Evolutionary conservation across 2,888 invertebrate species (phyloP).

Genomic region (Parascotia fuliginaria): DNA sequence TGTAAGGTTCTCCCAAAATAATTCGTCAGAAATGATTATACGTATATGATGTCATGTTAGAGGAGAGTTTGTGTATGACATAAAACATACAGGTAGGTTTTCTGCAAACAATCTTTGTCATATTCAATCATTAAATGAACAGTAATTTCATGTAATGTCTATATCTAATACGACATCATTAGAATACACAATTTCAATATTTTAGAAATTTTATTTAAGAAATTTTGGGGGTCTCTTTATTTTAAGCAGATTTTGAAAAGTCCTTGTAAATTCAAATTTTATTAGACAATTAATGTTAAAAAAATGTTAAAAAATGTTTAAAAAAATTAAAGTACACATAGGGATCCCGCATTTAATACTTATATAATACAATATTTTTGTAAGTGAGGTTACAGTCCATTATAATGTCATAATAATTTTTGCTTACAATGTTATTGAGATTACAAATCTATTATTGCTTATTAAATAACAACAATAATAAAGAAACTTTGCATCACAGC

Average conservation of each 20-base stretch:
- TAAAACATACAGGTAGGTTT: too few species aligned
- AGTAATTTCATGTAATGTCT: too few species aligned
- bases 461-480: constrained; percentile 34
- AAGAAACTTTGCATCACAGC: constrained; percentile 54
- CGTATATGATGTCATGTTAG: background rate
- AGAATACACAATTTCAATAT: too few species aligned
- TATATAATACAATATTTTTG: constrained; percentile 19
- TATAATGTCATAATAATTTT: constrained; percentile 28
- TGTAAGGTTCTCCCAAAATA: background rate
- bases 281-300: too few species aligned
- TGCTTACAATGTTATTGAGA: constrained; percentile 33
- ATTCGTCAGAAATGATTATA: background rate
- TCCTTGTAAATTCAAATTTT: too few species aligned
- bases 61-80: background rate
- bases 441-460: constrained; percentile 31
- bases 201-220: too few species aligned
- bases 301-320: too few species aligned
- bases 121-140: too few species aligned
- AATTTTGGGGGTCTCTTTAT: too few species aligned
- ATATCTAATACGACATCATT: too few species aligned
- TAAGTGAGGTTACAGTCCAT: constrained; percentile 31
- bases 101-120: too few species aligned
- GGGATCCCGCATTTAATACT: constrained; percentile 21
- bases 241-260: too few species aligned
- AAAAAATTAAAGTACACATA: background rate